These are phyloP conservation scores for Coboldia fuscipes DNA, from an alignment of 1,140 invertebrate species.

Conservation along the genomic window DNA sequence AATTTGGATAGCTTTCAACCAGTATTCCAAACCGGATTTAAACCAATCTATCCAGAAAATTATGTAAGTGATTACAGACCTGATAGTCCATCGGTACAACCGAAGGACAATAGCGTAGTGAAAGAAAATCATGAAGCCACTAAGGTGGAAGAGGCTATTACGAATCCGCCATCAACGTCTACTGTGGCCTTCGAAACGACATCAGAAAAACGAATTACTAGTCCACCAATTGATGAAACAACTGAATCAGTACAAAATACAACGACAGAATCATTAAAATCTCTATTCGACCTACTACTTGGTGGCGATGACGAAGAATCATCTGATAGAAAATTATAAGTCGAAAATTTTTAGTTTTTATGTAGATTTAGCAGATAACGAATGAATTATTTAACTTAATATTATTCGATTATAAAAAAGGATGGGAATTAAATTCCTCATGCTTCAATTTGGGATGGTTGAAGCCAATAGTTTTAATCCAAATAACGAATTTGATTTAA, in stretches of 20 bases:
- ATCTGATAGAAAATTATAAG: no score
- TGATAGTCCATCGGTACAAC: no score
- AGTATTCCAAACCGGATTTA: slow-evolving; percentile 41
- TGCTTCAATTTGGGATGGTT: slow-evolving; percentile 6
- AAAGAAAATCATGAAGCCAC: slow-evolving; percentile 4
- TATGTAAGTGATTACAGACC: slow-evolving; percentile 7
- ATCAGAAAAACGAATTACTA: slow-evolving; percentile 1
- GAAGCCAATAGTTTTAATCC: no score
- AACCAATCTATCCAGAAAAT: slow-evolving; percentile 31
- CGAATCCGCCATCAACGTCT: slow-evolving; percentile 5
- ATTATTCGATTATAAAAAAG: not conserved
- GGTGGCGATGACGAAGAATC: no score
- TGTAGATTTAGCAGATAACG: not conserved
- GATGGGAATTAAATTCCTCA: not conserved
- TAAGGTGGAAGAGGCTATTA: not conserved
- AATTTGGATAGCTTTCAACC: slow-evolving; percentile 46
- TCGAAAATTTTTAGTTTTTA: no score
- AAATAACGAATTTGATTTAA: no score
- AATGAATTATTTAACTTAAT: not conserved
- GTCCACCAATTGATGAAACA: slow-evolving; percentile 3
- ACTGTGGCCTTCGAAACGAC: slow-evolving; percentile 7
- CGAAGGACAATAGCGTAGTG: slow-evolving; percentile 5
- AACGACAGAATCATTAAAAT: slow-evolving; percentile 4
- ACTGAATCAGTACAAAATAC: slow-evolving; percentile 6
- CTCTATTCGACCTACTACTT: slow-evolving; percentile 6